phyloP scores from a whole-genome alignment of 2,888 invertebrate genomes.

The Eugnorisma glareosa region DNA sequence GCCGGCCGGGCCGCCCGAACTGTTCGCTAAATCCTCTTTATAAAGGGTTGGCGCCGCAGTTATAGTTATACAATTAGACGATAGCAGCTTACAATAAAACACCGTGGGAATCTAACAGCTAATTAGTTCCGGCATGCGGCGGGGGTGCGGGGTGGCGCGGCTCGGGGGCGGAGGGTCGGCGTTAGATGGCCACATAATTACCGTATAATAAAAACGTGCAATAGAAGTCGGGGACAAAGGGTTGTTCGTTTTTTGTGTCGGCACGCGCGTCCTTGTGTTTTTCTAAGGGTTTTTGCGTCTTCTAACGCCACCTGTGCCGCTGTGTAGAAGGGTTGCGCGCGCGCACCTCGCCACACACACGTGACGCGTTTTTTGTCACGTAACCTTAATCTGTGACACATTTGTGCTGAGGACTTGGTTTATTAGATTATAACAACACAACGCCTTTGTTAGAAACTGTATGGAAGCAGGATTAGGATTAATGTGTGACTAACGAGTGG shows the following conservation, averaged over 20 bases:
- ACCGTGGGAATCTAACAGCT: slow-evolving; percentile 78
- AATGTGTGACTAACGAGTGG: background rate
- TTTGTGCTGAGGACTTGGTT: slow-evolving; percentile 29
- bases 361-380: slow-evolving; percentile 24
- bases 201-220: slow-evolving; percentile 70
- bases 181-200: slow-evolving; percentile 77
- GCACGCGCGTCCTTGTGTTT: slow-evolving; percentile 77
- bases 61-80: slow-evolving; percentile 25
- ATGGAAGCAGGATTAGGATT: slow-evolving; percentile 3
- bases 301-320: slow-evolving; percentile 69
- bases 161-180: slow-evolving; percentile 70
- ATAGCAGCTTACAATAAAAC: slow-evolving; percentile 37
- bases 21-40: slow-evolving; percentile 14
- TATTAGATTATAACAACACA: slow-evolving; percentile 46
- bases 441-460: background rate
- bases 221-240: slow-evolving; percentile 78
- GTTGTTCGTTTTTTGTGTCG: slow-evolving; percentile 74
- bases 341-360: slow-evolving; percentile 44
- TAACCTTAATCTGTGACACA: slow-evolving; percentile 41
- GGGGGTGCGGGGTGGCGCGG: background rate
- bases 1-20: slow-evolving; percentile 38
- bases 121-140: slow-evolving; percentile 78
- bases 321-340: slow-evolving; percentile 64
- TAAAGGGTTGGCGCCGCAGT: slow-evolving; percentile 46
- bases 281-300: slow-evolving; percentile 69